phyloP scores from a whole-genome alignment of 2,113 vertebrate species.

The Laticauda laticaudata region DNA sequence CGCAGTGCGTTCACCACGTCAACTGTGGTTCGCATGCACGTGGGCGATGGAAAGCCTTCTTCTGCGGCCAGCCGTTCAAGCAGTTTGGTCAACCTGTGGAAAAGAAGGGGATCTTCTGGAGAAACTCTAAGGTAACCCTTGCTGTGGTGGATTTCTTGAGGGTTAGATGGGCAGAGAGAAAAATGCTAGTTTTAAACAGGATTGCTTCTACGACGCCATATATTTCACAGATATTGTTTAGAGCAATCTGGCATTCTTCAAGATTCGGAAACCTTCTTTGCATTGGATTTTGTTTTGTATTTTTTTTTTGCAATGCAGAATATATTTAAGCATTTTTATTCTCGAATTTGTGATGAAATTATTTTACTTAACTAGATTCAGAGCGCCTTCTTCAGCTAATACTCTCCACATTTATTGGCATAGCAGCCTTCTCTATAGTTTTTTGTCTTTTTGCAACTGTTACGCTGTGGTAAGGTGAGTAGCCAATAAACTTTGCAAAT shows the following conservation, averaged over 20 bases:
- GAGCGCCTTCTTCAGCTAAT: neutral
- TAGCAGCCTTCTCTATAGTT: neutral
- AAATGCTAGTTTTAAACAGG: neutral
- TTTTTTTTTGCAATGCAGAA: neutral
- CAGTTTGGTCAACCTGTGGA: constrained; percentile 96
- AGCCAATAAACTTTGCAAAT: neutral
- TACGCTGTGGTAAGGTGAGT: neutral
- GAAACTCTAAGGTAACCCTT: constrained; percentile 91
- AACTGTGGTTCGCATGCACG: constrained; percentile 97
- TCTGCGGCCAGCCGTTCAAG: constrained; percentile 93
- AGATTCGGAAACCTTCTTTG: neutral
- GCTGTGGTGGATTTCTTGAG: neutral
- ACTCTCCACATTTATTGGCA: neutral
- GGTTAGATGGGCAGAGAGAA: neutral
- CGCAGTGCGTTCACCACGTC: constrained; percentile 97
- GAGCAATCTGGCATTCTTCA: neutral
- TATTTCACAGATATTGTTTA: neutral
- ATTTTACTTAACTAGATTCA: neutral
- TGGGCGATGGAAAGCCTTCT: constrained; percentile 93
- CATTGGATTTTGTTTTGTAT: neutral
- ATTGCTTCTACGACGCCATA: neutral
- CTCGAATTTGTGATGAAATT: neutral
- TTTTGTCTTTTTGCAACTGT: neutral
- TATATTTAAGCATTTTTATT: neutral
- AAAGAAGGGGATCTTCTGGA: constrained; percentile 89